Evolutionary conservation across 2,113 vertebrate species (phyloP).

Genomic region (Chloropsis hardwickii): DNA sequence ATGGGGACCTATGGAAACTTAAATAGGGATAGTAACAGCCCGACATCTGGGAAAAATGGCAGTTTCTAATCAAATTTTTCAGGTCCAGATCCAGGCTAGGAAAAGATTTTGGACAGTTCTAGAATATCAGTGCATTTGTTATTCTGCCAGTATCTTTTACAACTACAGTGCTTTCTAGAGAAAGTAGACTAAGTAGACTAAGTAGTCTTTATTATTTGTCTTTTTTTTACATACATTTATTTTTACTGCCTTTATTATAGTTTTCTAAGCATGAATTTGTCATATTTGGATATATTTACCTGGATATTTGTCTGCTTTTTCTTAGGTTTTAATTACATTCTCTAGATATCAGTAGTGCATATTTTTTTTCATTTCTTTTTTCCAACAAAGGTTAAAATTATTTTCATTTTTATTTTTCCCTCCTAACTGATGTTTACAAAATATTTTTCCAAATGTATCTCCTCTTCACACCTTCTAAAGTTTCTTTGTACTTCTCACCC

Average conservation of each 20-base stretch:
- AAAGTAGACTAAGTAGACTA: too few species aligned
- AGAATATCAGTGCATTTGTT: not conserved
- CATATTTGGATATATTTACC: not conserved
- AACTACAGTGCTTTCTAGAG: not conserved
- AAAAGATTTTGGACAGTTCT: not conserved
- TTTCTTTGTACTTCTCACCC: not conserved
- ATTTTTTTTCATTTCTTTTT: not conserved
- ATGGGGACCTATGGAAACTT: not conserved
- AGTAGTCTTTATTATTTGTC: not conserved
- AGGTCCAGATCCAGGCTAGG: not conserved
- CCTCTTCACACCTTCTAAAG: not conserved
- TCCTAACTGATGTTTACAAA: not conserved
- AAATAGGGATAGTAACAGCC: not conserved
- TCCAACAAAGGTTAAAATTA: not conserved
- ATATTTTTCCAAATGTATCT: not conserved
- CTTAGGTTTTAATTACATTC: not conserved
- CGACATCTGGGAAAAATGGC: not conserved
- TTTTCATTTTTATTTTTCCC: not conserved
- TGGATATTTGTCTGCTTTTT: not conserved
- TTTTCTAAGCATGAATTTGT: not conserved
- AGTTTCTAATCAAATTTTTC: not conserved
- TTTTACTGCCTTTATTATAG: not conserved
- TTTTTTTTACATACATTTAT: not conserved
- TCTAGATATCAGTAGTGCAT: not conserved
- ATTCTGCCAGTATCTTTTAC: not conserved